These are phyloP conservation scores for Thamnaconus septentrionalis DNA, from an alignment of 2,113 vertebrate genomes.

Conservation along the genomic window DNA sequence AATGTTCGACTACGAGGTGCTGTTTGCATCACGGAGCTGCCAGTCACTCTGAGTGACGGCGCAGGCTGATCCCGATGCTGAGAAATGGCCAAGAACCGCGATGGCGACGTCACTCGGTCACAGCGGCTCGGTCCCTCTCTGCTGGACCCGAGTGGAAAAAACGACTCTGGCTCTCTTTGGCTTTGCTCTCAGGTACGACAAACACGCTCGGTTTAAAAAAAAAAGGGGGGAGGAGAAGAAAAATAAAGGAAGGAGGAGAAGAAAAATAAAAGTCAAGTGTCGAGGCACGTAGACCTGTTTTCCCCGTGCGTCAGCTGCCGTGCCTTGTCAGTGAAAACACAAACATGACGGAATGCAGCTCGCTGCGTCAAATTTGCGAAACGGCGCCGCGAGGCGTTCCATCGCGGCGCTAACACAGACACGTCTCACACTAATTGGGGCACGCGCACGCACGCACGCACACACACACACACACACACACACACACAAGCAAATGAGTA, in stretches of 20 bases:
- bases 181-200: constrained; percentile 12
- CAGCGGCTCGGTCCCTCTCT: constrained; percentile 18
- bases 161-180: constrained; percentile 17
- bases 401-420: constrained; percentile 65
- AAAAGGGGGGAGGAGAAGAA: too few species aligned
- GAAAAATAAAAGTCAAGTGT: constrained; percentile 3
- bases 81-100: constrained; percentile 19
- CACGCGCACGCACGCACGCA: constrained; percentile 9
- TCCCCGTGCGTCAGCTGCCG: constrained; percentile 62
- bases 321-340: constrained; percentile 65
- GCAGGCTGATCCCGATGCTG: constrained; percentile 13
- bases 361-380: constrained; percentile 50
- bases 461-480: not conserved
- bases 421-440: constrained; percentile 46
- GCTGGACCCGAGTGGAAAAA: constrained; percentile 34
- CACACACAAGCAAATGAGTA: constrained; percentile 33
- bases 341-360: constrained; percentile 60
- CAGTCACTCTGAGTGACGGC: constrained; percentile 43
- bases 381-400: constrained; percentile 42
- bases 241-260: too few species aligned
- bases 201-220: constrained; percentile 21
- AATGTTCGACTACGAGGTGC: constrained; percentile 35
- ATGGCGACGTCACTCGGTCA: constrained; percentile 52
- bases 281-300: constrained; percentile 51
- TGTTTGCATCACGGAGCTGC: constrained; percentile 45